These are phyloP conservation scores for Esox niger DNA, from an alignment of 2,113 vertebrate species.

Conservation along the genomic window DNA sequence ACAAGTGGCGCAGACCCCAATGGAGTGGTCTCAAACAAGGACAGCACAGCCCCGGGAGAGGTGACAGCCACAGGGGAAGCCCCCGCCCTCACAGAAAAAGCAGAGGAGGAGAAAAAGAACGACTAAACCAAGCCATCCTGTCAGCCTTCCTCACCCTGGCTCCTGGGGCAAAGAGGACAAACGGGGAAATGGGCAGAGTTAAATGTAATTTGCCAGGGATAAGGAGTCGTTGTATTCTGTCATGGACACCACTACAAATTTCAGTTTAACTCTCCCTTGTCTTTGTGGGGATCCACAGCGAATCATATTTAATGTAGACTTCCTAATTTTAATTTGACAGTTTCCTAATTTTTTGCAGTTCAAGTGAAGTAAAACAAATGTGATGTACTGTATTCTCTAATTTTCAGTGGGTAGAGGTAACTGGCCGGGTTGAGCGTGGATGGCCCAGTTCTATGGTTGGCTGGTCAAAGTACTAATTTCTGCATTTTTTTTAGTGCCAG, in stretches of 20 bases:
- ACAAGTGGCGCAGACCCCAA: conserved; percentile 79
- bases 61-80: not conserved
- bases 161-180: conserved; percentile 55
- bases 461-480: conserved; percentile 54
- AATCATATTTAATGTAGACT: conserved; percentile 71
- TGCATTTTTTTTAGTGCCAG: conserved; percentile 32
- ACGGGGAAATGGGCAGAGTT: conserved; percentile 51
- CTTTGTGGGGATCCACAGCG: conserved; percentile 64
- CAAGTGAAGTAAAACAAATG: conserved; percentile 78
- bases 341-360: conserved; percentile 73
- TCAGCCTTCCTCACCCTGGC: conserved; percentile 35
- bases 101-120: conserved; percentile 87
- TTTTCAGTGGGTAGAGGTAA: conserved; percentile 64
- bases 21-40: conserved; percentile 12
- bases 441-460: conserved; percentile 33
- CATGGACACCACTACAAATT: conserved; percentile 61
- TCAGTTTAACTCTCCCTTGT: conserved; percentile 62
- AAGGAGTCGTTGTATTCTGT: conserved; percentile 55
- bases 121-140: conserved; percentile 71
- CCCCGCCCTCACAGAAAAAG: conserved; percentile 73
- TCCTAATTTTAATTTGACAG: conserved; percentile 62
- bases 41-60: conserved; percentile 40
- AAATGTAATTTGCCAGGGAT: conserved; percentile 44
- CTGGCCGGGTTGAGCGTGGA: conserved; percentile 36
- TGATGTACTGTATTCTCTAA: conserved; percentile 79